Base-by-base conservation (phyloP, 2,113 vertebrate species). In the Bos javanicus region DNA sequence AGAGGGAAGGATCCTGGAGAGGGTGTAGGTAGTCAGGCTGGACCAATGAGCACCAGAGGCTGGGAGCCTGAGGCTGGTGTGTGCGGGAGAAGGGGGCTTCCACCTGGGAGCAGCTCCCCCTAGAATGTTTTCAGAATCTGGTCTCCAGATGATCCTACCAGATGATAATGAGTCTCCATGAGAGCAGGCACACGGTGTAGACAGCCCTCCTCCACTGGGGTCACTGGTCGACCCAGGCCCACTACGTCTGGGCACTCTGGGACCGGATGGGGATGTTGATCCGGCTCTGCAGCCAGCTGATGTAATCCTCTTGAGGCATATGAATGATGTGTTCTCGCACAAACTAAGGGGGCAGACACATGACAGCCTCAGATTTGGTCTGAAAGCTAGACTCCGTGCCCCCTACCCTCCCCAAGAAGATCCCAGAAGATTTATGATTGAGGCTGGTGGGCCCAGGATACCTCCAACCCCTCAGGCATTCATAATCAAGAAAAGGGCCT, bases 301-400 rank as follows among this genome's bases (percentile, higher is more conserved):
- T 96, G 28, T 99, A 99, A 59, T 99, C 98, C 11, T 98, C 98
- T 50, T 98, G 98, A 25, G 98, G 96, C 99, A 99, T 99, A 46
- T 98, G 98, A 83, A 99, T 98, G 30, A 99, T 92, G 60, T 98
- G 98, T 96, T 99, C 98, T 82, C 98, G 97, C 17, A 99, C 98
- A 95, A 99, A 99, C 99, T 99, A 98, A 3, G n/a, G 83, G 21
- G 84, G 60, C 95, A 97, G 84, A 97, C 30, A 97, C 81, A 96
- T 2, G 46, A 28, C 43, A 85, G 3, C 67, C 39, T 97, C 80
- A 94, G 87, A 76, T 54, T 78, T 57, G 16, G 60, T 88, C 12
- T 91, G 85, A 74, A 85, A 81, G 48, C 6, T 12, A 15, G 88
- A 28, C 60, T 78, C n/a, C 0, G 1, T 6, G 23, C 2, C 39